Percentiles rank a stretch among this genome's conserved stretches.
Evolutionary conservation across 2,888 invertebrate genomes (phyloP).

Genomic region (Octonoba sinensis): DNA sequence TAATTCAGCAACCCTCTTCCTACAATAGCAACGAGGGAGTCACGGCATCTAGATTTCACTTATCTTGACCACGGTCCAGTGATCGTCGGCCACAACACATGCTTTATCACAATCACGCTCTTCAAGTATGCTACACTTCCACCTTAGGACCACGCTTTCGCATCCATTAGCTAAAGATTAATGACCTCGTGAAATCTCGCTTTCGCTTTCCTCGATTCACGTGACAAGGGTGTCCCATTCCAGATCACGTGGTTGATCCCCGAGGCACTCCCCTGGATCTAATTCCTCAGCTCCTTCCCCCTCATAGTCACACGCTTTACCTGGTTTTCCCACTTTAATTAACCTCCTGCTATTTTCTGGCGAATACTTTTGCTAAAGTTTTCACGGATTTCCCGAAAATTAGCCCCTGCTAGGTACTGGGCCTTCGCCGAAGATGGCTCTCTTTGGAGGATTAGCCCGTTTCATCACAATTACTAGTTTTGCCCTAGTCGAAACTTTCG

Average conservation of each 20-base stretch:
- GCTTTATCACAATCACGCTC: slow-evolving; percentile 62
- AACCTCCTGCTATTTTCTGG: slow-evolving; percentile 53
- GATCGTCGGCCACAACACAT: slow-evolving; percentile 55
- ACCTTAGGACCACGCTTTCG: slow-evolving; percentile 34
- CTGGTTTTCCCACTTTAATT: slow-evolving; percentile 62
- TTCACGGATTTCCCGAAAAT: slow-evolving; percentile 47
- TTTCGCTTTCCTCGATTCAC: slow-evolving; percentile 32
- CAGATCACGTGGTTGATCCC: slow-evolving; percentile 58
- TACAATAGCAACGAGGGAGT: slow-evolving; percentile 42
- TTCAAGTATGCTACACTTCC: slow-evolving; percentile 45
- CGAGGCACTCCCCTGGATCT: slow-evolving; percentile 50
- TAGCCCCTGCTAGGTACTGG: slow-evolving; percentile 10
- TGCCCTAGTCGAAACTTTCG: no score
- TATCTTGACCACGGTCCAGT: slow-evolving; percentile 64
- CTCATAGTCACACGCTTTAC: slow-evolving; percentile 57
- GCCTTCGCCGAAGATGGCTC: neutral
- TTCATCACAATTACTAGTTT: no score
- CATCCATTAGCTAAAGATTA: slow-evolving; percentile 62
- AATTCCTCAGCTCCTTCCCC: slow-evolving; percentile 47
- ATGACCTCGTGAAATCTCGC: slow-evolving; percentile 52
- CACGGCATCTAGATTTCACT: slow-evolving; percentile 61
- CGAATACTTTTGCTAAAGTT: slow-evolving; percentile 57
- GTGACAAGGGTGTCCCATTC: slow-evolving; percentile 61
- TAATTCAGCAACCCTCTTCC: slow-evolving; percentile 34
- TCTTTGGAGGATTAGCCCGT: no score